phyloP scores from a whole-genome alignment of 2,113 vertebrate genomes.

The Oenanthe melanoleuca region DNA sequence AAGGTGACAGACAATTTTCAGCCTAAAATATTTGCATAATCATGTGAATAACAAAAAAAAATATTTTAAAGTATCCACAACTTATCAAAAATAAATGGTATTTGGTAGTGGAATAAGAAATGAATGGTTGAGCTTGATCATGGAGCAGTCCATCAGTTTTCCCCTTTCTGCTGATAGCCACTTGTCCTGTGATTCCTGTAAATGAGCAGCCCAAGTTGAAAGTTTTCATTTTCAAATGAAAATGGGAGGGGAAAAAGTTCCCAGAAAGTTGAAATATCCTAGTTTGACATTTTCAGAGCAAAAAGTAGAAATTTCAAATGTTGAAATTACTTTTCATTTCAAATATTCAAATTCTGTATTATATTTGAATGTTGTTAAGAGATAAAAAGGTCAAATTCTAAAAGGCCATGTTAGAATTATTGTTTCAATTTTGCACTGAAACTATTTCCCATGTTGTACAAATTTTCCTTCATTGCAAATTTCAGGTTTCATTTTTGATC shows the following conservation, averaged over 20 bases:
- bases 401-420: conserved; percentile 64
- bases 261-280: conserved; percentile 22
- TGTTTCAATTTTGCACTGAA: conserved; percentile 57
- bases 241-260: conserved; percentile 18
- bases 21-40: neutral
- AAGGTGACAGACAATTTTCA: neutral
- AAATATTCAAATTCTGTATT: conserved; percentile 60
- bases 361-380: conserved; percentile 62
- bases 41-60: neutral
- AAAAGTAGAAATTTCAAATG: conserved; percentile 56
- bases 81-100: neutral
- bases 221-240: neutral
- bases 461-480: conserved; percentile 61
- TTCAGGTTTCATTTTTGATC: conserved; percentile 45
- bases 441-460: conserved; percentile 40
- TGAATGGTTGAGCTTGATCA: neutral
- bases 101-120: neutral
- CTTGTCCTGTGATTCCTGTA: neutral
- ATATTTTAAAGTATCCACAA: neutral
- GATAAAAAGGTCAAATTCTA: conserved; percentile 66
- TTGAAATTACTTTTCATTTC: conserved; percentile 66
- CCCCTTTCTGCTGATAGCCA: neutral
- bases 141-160: neutral
- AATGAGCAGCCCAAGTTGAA: neutral
- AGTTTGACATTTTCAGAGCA: conserved; percentile 54